Evolutionary conservation across 1,140 invertebrate genomes (phyloP), one percentile per base, ranked within the genome.

Genomic region (Oreohelix idahoensis): DNA sequence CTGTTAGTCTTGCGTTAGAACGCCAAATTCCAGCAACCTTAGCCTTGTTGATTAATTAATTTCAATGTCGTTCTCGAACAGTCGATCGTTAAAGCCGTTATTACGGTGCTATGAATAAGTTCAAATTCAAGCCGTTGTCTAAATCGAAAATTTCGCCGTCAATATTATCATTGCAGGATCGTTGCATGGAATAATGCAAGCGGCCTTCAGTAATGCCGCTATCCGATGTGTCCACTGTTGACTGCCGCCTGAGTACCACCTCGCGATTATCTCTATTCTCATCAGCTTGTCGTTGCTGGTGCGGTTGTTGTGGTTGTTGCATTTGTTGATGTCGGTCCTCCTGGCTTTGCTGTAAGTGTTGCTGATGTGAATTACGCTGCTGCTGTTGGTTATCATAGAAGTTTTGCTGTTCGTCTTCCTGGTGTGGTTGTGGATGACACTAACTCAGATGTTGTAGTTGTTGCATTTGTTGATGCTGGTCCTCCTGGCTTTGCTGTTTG

Each of bases 151-250:
- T 45, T n/a, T n/a, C n/a, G 15, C 42, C 23, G 15, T 58, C 53
- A 20, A 58, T 58, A n/a, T 15, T 66, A 23, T 53, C 38, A 29
- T 39, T 35, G 32, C n/a, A 35, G 17, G 58, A 35, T 42, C 15
- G 0, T 20, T 39, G 38, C n/a, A 26, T 53, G 13, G n/a, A 29
- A 29, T 38, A 35, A 36, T 39, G 77, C 13, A 36, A 36, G n/a
- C 84, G 81, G 17, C 87, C 86, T 32, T 88, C 86, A 2, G 84
- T 84, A 45, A 45, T 87, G 8, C 88, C 88, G 76, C 88, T 89
- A 63, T 89, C 88, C 49, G 85, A 77, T n/a, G 88, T 89, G 58
- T 89, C 88, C 23, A 85, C 78, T 0, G 88, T 88, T 36, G 87
- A 89, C 78, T 89, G 88, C 0, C 88, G 76, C 58, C 26, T 53